phyloP scores from a whole-genome alignment of 2,888 invertebrate genomes.

The Creontiades dilutus region DNA sequence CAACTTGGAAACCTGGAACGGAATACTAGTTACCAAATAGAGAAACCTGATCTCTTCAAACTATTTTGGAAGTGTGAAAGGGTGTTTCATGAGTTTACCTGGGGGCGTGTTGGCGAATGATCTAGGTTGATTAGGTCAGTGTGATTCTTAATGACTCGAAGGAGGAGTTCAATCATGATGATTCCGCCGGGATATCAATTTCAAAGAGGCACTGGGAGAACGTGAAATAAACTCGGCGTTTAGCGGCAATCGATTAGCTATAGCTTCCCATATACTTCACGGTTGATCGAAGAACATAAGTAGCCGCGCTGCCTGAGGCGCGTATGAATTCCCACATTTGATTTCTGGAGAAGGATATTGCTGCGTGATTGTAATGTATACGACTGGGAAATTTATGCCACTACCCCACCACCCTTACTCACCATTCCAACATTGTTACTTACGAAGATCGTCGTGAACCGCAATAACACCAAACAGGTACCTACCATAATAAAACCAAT shows the following conservation, averaged over 20 bases:
- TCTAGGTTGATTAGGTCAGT: neutral
- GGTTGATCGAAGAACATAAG: slow-evolving; percentile 11
- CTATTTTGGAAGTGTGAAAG: too few relatives aligned
- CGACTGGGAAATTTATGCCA: neutral
- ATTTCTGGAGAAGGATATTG: slow-evolving; percentile 18
- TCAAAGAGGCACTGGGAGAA: neutral
- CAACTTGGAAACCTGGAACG: too few relatives aligned
- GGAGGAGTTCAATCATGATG: too few relatives aligned
- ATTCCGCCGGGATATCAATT: neutral
- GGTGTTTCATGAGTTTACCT: neutral
- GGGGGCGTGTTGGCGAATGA: neutral
- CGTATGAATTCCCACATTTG: neutral
- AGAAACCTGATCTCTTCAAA: too few relatives aligned
- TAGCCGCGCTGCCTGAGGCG: neutral
- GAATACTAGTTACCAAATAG: too few relatives aligned
- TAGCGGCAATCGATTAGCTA: slow-evolving; percentile 26
- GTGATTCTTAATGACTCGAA: neutral
- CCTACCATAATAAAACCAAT: too few relatives aligned
- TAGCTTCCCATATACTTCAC: slow-evolving; percentile 23
- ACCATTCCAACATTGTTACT: too few relatives aligned
- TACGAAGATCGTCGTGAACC: too few relatives aligned
- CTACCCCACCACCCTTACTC: too few relatives aligned
- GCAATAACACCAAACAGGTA: too few relatives aligned
- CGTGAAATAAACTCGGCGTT: neutral
- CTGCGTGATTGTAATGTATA: slow-evolving; percentile 31